Evolutionary conservation across 2,797 vertebrate species (phyloP).

Genomic region (Parotocinclus haroldoi): DNA sequence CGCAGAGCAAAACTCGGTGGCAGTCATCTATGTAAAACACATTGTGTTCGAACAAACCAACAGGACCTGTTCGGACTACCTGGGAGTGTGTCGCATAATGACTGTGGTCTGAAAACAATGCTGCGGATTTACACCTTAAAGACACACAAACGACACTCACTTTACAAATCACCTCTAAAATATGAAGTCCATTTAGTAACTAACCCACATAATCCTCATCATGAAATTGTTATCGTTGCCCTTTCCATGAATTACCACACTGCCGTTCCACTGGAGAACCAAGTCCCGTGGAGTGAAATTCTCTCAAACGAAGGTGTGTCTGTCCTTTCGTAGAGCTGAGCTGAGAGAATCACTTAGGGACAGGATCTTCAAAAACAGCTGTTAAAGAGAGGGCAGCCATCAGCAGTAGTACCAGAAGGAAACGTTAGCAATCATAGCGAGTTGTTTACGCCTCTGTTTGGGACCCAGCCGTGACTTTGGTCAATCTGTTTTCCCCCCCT

Average conservation of each 20-base stretch:
- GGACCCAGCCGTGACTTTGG: too few relatives aligned
- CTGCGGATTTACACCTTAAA: too few relatives aligned
- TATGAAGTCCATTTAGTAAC: too few relatives aligned
- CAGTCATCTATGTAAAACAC: background rate
- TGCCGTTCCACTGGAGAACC: background rate
- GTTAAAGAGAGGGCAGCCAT: slow-evolving; percentile 34
- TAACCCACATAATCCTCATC: too few relatives aligned
- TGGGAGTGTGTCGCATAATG: slow-evolving; percentile 42
- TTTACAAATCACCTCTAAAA: too few relatives aligned
- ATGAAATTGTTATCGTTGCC: background rate
- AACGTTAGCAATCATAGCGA: too few relatives aligned
- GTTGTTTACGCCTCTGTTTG: too few relatives aligned
- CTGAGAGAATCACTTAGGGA: slow-evolving; percentile 60
- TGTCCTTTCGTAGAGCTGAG: slow-evolving; percentile 6
- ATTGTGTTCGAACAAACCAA: slow-evolving; percentile 26
- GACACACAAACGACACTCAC: too few relatives aligned
- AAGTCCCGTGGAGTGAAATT: too few relatives aligned
- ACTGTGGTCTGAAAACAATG: background rate
- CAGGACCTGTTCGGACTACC: slow-evolving; percentile 59
- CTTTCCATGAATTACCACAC: slow-evolving; percentile 1
- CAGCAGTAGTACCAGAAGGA: background rate
- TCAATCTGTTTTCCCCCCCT: too few relatives aligned
- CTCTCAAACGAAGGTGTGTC: background rate
- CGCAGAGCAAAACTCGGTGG: background rate
- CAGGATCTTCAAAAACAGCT: slow-evolving; percentile 74